Percentiles rank a stretch among this genome's conserved stretches.
phyloP scores from a whole-genome alignment of 92 coral and sea anemone species.

The Umimayanthus chanpuru region DNA sequence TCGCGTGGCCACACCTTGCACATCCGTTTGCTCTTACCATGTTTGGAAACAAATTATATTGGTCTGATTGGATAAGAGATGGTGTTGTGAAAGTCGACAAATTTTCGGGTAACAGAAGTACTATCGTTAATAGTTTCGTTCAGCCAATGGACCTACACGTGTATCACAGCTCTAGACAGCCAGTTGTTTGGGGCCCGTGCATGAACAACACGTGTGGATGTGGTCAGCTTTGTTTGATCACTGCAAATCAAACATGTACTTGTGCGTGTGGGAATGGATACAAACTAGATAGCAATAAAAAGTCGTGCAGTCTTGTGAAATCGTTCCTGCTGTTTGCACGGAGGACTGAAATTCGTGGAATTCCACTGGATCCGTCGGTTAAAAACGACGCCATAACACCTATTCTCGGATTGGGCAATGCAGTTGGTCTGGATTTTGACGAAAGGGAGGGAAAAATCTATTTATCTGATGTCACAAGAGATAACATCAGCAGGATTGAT shows the following conservation, averaged over 20 bases:
- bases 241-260: constrained; percentile 64
- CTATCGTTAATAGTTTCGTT: constrained; percentile 47
- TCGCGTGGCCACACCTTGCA: constrained; percentile 68
- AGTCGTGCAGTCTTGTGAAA: constrained; percentile 58
- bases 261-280: constrained; percentile 83
- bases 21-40: constrained; percentile 93
- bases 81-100: constrained; percentile 80
- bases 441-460: constrained; percentile 70
- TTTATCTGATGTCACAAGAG: constrained; percentile 71
- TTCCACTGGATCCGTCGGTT: constrained; percentile 56
- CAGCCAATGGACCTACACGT: constrained; percentile 92
- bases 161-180: constrained; percentile 84
- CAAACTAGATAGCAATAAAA: constrained; percentile 59
- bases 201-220: constrained; percentile 70
- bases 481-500: constrained; percentile 75
- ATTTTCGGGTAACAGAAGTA: constrained; percentile 66
- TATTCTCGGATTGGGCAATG: constrained; percentile 73
- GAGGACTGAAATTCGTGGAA: constrained; percentile 77
- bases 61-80: constrained; percentile 86
- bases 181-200: constrained; percentile 73
- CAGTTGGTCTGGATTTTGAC: constrained; percentile 88
- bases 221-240: constrained; percentile 72
- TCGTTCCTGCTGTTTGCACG: constrained; percentile 77
- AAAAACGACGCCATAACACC: constrained; percentile 73
- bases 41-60: constrained; percentile 69